These are phyloP conservation scores for Scleropages formosus DNA, from an alignment of 2,797 vertebrate genomes.

Conservation along the genomic window DNA sequence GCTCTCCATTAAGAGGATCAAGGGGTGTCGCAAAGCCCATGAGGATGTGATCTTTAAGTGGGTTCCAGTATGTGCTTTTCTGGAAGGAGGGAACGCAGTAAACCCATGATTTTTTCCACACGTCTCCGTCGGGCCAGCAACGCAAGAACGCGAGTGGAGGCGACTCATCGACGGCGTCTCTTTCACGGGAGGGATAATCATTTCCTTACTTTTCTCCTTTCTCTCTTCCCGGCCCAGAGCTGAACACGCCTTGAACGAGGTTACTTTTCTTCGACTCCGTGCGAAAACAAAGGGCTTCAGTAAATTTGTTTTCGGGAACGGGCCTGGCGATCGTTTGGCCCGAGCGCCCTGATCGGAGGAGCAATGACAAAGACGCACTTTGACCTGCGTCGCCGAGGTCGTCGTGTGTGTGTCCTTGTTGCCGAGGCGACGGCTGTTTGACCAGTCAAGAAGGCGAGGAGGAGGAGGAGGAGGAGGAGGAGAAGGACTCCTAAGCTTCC, in stretches of 20 bases:
- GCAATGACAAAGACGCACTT: background rate
- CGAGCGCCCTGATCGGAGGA: constrained; percentile 15
- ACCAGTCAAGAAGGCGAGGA: constrained; percentile 21
- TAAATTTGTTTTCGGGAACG: constrained; percentile 7
- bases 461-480: too few species aligned
- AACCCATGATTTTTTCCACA: background rate
- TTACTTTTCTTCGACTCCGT: constrained; percentile 8
- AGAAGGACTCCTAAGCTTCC: background rate
- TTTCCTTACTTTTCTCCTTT: constrained; percentile 8
- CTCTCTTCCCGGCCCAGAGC: background rate
- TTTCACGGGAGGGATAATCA: background rate
- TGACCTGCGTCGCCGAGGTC: constrained; percentile 29
- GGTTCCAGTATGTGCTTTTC: background rate
- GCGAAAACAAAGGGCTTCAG: background rate
- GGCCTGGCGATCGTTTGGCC: background rate
- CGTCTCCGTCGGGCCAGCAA: background rate
- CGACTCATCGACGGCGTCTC: background rate
- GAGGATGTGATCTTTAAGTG: background rate
- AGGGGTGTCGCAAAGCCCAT: background rate
- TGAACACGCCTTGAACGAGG: constrained; percentile 15
- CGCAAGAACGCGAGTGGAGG: background rate
- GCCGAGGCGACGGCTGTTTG: constrained; percentile 13
- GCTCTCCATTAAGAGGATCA: constrained; percentile 6
- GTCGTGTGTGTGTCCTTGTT: constrained; percentile 25
- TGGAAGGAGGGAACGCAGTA: background rate